Evolutionary conservation across 2,888 invertebrate species (phyloP).

Genomic region (Ormyrus pomaceus): DNA sequence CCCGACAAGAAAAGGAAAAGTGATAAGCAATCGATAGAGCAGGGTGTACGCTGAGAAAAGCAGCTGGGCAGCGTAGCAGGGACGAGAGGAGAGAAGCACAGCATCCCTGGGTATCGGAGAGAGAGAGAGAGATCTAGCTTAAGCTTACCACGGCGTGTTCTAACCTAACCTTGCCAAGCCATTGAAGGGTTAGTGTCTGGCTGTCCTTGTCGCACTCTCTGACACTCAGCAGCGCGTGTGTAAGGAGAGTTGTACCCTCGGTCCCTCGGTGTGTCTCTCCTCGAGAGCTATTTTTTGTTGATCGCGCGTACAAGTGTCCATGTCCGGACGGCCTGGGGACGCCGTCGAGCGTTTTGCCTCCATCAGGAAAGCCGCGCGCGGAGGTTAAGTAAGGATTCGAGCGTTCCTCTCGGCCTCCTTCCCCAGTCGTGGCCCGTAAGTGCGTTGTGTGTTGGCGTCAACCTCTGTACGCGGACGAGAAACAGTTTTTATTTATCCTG

Average conservation of each 20-base stretch:
- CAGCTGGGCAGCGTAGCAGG: too few relatives aligned
- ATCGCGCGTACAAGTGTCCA: background rate
- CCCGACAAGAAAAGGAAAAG: too few relatives aligned
- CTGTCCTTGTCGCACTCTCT: slow-evolving; percentile 10
- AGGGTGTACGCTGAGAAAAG: too few relatives aligned
- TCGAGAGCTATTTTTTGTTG: too few relatives aligned
- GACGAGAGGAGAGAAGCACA: too few relatives aligned
- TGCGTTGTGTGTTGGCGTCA: background rate
- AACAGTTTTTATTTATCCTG: slow-evolving; percentile 2
- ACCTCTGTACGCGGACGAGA: background rate
- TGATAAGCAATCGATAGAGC: too few relatives aligned
- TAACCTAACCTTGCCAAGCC: slow-evolving; percentile 43
- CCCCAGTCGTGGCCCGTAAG: background rate
- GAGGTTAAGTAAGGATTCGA: too few relatives aligned
- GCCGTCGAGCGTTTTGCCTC: background rate
- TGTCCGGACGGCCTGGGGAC: background rate
- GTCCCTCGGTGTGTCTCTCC: too few relatives aligned
- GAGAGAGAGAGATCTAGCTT: slow-evolving; percentile 24
- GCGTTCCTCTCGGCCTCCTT: too few relatives aligned
- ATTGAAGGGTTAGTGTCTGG: slow-evolving; percentile 23
- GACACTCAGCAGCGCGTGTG: background rate
- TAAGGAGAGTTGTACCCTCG: background rate
- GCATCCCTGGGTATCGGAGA: too few relatives aligned
- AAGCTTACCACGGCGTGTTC: slow-evolving; percentile 1
- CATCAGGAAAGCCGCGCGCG: background rate